Evolutionary conservation across 2,888 invertebrate genomes (phyloP).

Genomic region (Polietes domitor): DNA sequence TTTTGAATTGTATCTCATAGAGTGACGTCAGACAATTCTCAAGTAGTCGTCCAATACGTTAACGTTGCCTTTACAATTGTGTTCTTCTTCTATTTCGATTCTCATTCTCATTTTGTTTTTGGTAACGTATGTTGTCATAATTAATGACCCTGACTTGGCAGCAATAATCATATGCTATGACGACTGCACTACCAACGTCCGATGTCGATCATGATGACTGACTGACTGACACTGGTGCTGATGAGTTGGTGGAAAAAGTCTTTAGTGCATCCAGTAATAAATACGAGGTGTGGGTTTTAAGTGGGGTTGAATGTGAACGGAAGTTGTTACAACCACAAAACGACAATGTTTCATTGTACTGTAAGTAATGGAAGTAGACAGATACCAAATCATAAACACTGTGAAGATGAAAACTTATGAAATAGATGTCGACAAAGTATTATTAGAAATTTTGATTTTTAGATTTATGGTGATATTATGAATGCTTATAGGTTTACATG

Average conservation of each 20-base stretch:
- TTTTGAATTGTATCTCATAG: background rate
- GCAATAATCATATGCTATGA: constrained; percentile 15
- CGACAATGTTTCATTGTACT: too few relatives aligned
- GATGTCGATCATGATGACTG: background rate
- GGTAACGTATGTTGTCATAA: constrained; percentile 29
- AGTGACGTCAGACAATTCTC: background rate
- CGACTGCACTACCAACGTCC: background rate
- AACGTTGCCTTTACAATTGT: background rate
- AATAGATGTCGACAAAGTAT: too few relatives aligned
- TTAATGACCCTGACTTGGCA: constrained; percentile 37
- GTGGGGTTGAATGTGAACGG: background rate
- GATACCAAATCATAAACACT: too few relatives aligned
- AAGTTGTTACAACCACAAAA: too few relatives aligned
- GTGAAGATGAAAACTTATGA: too few relatives aligned
- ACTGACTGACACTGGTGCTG: background rate
- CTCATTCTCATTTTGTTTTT: background rate
- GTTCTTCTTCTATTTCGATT: background rate
- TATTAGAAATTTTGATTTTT: too few relatives aligned
- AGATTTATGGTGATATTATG: too few relatives aligned
- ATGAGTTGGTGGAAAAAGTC: constrained; percentile 20
- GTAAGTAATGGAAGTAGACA: too few relatives aligned
- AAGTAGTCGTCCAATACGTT: background rate
- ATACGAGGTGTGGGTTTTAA: background rate
- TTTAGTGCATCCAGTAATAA: background rate
- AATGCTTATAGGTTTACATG: too few relatives aligned